A percentile compares a stretch with the other conserved stretches of the same genome.
Evolutionary conservation across 2,888 invertebrate genomes (phyloP).

Genomic region (Leptogaster cylindrica): DNA sequence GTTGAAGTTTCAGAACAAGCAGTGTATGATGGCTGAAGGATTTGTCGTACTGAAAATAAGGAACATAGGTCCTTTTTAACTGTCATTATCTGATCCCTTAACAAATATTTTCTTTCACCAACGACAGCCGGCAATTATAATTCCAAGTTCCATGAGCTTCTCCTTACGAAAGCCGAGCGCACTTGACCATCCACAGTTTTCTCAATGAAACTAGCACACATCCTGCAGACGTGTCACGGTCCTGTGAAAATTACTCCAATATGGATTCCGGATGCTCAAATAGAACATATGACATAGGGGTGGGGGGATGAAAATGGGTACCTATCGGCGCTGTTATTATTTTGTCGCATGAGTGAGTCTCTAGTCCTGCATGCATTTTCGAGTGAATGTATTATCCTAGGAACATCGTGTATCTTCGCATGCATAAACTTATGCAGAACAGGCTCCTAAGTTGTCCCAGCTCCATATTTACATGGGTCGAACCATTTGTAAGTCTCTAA

Average conservation of each 20-base stretch:
- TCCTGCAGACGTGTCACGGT: background rate
- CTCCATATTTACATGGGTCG: background rate
- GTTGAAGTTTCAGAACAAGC: background rate
- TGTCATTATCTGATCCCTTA: background rate
- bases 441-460: background rate
- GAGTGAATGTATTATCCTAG: background rate
- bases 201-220: background rate
- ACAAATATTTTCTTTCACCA: conserved; percentile 4
- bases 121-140: conserved; percentile 15
- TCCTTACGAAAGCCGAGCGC: background rate
- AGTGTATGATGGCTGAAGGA: background rate
- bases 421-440: conserved; percentile 5
- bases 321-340: background rate
- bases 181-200: background rate
- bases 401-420: background rate
- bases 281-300: background rate
- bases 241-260: background rate
- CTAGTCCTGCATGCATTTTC: background rate
- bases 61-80: background rate
- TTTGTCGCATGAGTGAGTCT: background rate
- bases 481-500: conserved; percentile 10
- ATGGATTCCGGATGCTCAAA: background rate
- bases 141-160: conserved; percentile 1
- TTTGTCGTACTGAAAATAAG: background rate
- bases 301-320: background rate